A percentile compares a stretch with the other conserved stretches of the same genome.
Evolutionary conservation across 1,140 invertebrate genomes (phyloP).

Genomic region (Diploscapter pachys): DNA sequence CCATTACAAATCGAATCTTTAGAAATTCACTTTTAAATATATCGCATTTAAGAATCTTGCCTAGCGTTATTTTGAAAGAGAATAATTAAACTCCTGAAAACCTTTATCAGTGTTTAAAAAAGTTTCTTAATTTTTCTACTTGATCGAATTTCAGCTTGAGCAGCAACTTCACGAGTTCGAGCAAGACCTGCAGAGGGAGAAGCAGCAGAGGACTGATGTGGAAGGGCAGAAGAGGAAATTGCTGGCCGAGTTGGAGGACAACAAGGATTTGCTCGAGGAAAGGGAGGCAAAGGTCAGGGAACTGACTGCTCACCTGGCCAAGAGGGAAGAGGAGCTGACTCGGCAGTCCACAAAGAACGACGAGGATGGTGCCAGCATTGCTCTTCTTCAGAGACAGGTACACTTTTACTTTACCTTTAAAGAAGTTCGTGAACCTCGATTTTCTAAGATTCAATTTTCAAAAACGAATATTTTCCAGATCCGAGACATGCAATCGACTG

Average conservation of each 20-base stretch:
- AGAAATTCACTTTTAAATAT: too few species aligned
- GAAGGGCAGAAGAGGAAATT: slow-evolving; percentile 83
- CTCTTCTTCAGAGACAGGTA: slow-evolving; percentile 33
- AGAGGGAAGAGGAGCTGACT: slow-evolving; percentile 88
- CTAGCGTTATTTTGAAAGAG: too few species aligned
- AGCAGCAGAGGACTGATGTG: slow-evolving; percentile 77
- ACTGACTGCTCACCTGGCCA: slow-evolving; percentile 80
- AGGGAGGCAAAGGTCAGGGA: slow-evolving; percentile 82
- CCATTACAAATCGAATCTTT: too few species aligned
- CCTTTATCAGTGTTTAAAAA: too few species aligned
- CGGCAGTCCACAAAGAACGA: slow-evolving; percentile 70
- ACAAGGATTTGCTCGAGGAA: slow-evolving; percentile 87
- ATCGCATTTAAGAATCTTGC: too few species aligned
- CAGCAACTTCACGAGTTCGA: slow-evolving; percentile 78
- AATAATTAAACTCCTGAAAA: too few species aligned
- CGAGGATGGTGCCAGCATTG: slow-evolving; percentile 35
- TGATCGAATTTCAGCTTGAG: slow-evolving; percentile 22
- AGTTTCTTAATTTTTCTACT: too few species aligned
- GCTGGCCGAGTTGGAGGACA: slow-evolving; percentile 73
- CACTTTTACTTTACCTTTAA: too few species aligned
- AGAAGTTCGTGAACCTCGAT: too few species aligned
- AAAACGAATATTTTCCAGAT: slow-evolving; percentile 6
- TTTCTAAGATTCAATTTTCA: too few species aligned
- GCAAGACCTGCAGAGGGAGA: slow-evolving; percentile 83
- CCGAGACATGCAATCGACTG: slow-evolving; percentile 36